phyloP scores from a whole-genome alignment of 2,888 invertebrate species.

The Lomographa bimaculata region DNA sequence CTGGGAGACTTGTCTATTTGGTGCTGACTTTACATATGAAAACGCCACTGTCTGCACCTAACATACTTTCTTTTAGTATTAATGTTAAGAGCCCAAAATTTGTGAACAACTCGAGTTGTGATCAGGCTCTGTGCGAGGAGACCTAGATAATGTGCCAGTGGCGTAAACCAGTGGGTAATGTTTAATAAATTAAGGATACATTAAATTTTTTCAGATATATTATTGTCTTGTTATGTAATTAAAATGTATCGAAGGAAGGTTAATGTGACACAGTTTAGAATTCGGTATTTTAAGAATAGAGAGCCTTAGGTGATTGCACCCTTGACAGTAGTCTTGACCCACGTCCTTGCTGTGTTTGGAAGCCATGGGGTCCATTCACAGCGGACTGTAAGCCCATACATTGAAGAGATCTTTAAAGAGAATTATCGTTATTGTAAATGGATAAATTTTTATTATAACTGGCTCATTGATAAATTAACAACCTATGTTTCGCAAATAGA shows the following conservation, averaged over 20 bases:
- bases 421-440: conserved; percentile 79
- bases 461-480: conserved; percentile 76
- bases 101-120: conserved; percentile 62
- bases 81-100: conserved; percentile 57
- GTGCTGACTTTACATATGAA: conserved; percentile 38
- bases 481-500: conserved; percentile 76
- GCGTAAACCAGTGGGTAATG: conserved; percentile 79
- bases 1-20: too few relatives aligned
- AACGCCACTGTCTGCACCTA: conserved; percentile 64
- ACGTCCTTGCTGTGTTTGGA: conserved; percentile 29
- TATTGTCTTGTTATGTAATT: conserved; percentile 84
- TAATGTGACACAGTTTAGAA: conserved; percentile 63
- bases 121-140: conserved; percentile 56
- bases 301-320: conserved; percentile 75
- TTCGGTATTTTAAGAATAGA: conserved; percentile 71
- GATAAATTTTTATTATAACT: conserved; percentile 75
- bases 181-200: conserved; percentile 79
- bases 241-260: conserved; percentile 79
- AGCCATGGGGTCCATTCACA: conserved; percentile 37
- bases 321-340: conserved; percentile 59
- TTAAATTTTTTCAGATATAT: conserved; percentile 83
- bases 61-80: conserved; percentile 60
- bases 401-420: conserved; percentile 65
- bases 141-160: conserved; percentile 63
- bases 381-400: conserved; percentile 53